Conservation (phyloP, 2,888 invertebrate species). For the Dendrolimus pini region DNA sequence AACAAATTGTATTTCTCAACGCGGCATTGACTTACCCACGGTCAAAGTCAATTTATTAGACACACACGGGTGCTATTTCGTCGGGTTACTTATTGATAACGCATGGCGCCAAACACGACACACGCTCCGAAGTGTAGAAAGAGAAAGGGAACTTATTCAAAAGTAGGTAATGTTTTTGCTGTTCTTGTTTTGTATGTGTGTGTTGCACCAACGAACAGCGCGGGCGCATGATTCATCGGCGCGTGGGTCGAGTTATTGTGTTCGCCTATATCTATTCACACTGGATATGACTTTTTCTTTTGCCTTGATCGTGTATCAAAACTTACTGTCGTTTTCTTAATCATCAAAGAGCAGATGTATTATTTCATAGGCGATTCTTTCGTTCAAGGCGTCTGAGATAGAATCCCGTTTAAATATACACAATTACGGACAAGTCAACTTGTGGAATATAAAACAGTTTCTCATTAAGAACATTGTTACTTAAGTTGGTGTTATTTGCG, state of each 20-base stretch:
- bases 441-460: conserved; percentile 40
- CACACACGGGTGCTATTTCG: conserved; percentile 26
- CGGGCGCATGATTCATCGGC: conserved; percentile 64
- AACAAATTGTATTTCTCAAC: conserved; percentile 17
- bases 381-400: conserved; percentile 10
- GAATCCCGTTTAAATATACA: conserved; percentile 22
- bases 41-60: conserved; percentile 36
- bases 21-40: conserved; percentile 30
- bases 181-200: conserved; percentile 39
- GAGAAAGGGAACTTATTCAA: conserved; percentile 75
- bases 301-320: conserved; percentile 34
- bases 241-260: conserved; percentile 71
- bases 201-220: conserved; percentile 43
- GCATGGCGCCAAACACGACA: conserved; percentile 50
- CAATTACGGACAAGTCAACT: conserved; percentile 36
- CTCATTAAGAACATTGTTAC: conserved; percentile 63
- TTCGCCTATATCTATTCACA: conserved; percentile 51
- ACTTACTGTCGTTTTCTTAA: conserved; percentile 25
- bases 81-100: conserved; percentile 45
- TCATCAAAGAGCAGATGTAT: conserved; percentile 22
- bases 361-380: conserved; percentile 15
- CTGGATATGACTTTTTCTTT: conserved; percentile 57
- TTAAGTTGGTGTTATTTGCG: conserved; percentile 48
- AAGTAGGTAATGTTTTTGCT: conserved; percentile 76
- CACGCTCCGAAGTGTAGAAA: conserved; percentile 66